Evolutionary conservation across 2,888 invertebrate genomes (phyloP), one percentile per base, ranked within the genome.

Genomic region (Stenichneumon culpator): DNA sequence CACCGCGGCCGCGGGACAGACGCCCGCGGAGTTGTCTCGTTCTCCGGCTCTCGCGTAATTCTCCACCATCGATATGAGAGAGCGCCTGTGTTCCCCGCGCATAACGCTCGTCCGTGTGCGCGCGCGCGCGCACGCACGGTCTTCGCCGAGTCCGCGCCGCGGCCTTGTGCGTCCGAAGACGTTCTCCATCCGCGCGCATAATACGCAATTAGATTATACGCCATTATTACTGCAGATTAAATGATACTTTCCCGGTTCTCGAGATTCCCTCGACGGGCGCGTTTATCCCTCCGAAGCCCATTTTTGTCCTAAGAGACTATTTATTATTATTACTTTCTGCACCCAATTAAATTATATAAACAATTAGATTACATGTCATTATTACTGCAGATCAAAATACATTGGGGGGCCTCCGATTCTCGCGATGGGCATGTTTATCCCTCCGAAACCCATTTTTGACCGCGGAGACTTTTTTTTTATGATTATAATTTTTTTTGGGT

Each of bases 1-100:
- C 19, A 3, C 19, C 54, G 19, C 22, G 22, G 9, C 22, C n/a
- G n/a, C n/a, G n/a, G n/a, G 86, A 86, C 87, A 86, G 85, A 88
- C 89, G 81, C 78, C 70, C 80, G 79, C 50, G 60, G 44, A 19
- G 25, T 22, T 67, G 25, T 25, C 25, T 67, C 54, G 54, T 81
- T 74, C 22, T 19, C 68, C 78, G 68, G 67, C 44, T 28, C 47
- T 47, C 70, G 28, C 54, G 50, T 82, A 73, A 82, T 78, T 11
- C 67, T 57, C 44, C 36, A 60, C 36, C 36, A 54, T 63, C 77
- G 9, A 70, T 74, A 63, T n/a, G 28, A 28, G 47, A 28, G 28
- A 28, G 47, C 44, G 60, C 63, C 47, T 74, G 16, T 60, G 28
- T n/a, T 63, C 16, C n/a, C 32, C 60, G 60, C 16, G 16, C 16